Evolutionary conservation across 2,113 vertebrate genomes (phyloP).

Genomic region (Fulica atra): DNA sequence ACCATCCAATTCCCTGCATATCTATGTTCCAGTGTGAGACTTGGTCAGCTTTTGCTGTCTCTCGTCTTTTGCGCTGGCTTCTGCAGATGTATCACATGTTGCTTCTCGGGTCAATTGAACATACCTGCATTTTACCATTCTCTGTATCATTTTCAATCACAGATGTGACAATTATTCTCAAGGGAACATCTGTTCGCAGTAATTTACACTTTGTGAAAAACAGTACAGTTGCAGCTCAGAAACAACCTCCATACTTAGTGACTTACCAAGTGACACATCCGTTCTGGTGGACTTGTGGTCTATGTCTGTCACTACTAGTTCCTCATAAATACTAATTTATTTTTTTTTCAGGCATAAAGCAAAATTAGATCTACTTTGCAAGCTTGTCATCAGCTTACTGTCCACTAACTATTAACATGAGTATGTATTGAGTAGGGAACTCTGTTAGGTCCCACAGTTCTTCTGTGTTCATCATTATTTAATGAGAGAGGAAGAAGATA

Average conservation of each 20-base stretch:
- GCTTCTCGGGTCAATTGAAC: neutral
- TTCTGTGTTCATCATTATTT: neutral
- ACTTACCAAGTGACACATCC: neutral
- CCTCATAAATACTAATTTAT: neutral
- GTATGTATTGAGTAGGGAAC: neutral
- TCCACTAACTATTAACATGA: neutral
- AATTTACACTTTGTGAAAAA: slow-evolving; percentile 20
- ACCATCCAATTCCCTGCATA: neutral
- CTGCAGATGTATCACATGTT: neutral
- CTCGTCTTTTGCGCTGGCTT: neutral
- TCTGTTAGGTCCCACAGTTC: neutral
- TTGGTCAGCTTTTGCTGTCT: neutral
- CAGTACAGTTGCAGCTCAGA: neutral
- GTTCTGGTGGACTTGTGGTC: neutral
- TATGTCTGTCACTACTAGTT: neutral
- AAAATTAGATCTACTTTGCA: neutral
- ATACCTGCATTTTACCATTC: neutral
- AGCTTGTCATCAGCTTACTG: neutral
- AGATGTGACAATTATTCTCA: neutral
- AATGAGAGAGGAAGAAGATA: neutral
- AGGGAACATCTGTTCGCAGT: neutral
- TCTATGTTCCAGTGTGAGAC: neutral
- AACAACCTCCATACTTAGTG: neutral
- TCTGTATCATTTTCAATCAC: neutral
- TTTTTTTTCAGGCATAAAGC: neutral